Conservation (phyloP, 2,888 invertebrate species). For the Portevinia maculata region DNA sequence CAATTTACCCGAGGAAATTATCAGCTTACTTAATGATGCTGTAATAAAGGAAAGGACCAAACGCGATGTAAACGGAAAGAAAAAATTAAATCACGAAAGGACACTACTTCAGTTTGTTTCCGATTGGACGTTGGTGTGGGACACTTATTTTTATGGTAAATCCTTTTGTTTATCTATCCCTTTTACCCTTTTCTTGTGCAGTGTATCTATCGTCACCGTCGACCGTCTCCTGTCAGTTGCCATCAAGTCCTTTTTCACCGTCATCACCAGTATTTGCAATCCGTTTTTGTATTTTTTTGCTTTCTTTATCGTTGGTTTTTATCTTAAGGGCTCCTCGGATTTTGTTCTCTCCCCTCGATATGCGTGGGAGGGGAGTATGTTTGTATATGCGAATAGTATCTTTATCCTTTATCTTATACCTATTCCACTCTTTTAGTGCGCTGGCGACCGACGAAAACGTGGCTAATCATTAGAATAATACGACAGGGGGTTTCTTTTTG, state of each 20-base stretch:
- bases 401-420: slow-evolving; percentile 45
- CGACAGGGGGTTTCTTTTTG: slow-evolving; percentile 67
- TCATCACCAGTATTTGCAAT: slow-evolving; percentile 66
- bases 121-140: slow-evolving; percentile 28
- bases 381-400: slow-evolving; percentile 4
- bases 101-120: slow-evolving; percentile 53
- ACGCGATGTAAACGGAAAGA: too few species aligned
- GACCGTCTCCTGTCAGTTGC: slow-evolving; percentile 48
- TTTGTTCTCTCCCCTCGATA: slow-evolving; percentile 18
- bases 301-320: slow-evolving; percentile 57
- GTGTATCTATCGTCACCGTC: slow-evolving; percentile 27
- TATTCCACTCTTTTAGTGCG: slow-evolving; percentile 8
- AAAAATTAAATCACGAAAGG: slow-evolving; percentile 64
- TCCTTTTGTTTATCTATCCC: slow-evolving; percentile 62
- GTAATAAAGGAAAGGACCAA: slow-evolving; percentile 49
- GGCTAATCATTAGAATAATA: slow-evolving; percentile 65
- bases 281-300: slow-evolving; percentile 48
- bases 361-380: background rate
- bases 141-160: slow-evolving; percentile 57
- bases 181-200: slow-evolving; percentile 57
- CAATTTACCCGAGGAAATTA: slow-evolving; percentile 69
- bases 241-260: slow-evolving; percentile 61
- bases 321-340: slow-evolving; percentile 67
- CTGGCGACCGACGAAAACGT: background rate
- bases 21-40: slow-evolving; percentile 63